Percentiles rank a stretch among this genome's conserved stretches.
These are phyloP conservation scores for Odontesthes bonariensis DNA, from an alignment of 2,113 vertebrate species.

Conservation along the genomic window DNA sequence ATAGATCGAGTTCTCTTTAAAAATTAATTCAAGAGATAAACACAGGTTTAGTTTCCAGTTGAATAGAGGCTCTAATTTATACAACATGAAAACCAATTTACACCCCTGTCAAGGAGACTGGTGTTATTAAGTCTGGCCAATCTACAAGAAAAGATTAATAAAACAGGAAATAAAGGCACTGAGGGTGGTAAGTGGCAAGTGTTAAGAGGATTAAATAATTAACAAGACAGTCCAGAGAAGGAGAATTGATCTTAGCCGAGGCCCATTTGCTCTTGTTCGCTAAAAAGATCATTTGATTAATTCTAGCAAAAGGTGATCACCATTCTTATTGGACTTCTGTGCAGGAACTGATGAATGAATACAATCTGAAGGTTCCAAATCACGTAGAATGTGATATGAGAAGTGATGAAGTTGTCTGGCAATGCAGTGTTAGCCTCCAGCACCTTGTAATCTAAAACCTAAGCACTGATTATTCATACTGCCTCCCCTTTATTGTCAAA, in stretches of 20 bases:
- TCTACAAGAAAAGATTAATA: constrained; percentile 51
- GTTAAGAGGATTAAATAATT: constrained; percentile 49
- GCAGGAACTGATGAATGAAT: neutral
- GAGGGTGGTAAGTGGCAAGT: constrained; percentile 24
- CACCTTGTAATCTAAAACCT: constrained; percentile 31
- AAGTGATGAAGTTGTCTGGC: constrained; percentile 19
- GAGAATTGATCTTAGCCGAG: constrained; percentile 35
- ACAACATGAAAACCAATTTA: constrained; percentile 59
- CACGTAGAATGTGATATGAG: neutral
- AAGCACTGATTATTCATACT: constrained; percentile 51
- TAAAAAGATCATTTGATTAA: constrained; percentile 24
- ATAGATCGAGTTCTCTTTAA: constrained; percentile 9
- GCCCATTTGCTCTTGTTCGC: neutral
- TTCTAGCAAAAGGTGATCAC: constrained; percentile 23
- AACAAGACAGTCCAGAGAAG: constrained; percentile 27
- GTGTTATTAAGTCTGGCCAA: constrained; percentile 51
- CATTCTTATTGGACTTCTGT: neutral
- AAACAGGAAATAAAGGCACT: constrained; percentile 26
- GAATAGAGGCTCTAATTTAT: constrained; percentile 51
- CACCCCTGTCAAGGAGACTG: constrained; percentile 27
- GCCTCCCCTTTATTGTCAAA: constrained; percentile 36
- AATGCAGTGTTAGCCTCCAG: constrained; percentile 27
- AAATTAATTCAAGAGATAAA: constrained; percentile 20
- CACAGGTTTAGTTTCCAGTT: constrained; percentile 16
- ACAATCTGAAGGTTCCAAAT: constrained; percentile 1